Conservation (phyloP, 2,113 vertebrate genomes). For the Rhipidura dahli region DNA sequence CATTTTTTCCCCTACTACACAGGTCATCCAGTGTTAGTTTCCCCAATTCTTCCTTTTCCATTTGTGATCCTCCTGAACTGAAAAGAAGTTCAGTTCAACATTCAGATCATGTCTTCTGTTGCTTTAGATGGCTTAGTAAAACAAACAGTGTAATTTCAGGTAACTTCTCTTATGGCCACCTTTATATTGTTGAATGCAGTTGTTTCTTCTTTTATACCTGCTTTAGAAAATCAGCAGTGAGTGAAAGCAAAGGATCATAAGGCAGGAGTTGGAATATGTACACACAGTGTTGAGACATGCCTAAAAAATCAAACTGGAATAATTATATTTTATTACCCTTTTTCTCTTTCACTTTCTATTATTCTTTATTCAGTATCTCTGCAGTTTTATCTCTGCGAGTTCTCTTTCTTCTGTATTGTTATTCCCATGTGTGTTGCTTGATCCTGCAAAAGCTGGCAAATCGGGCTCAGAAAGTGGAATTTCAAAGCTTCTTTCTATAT, state of each 20-base stretch:
- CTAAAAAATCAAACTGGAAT: not conserved
- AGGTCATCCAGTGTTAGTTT: not conserved
- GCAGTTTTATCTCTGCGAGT: not conserved
- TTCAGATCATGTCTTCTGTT: not conserved
- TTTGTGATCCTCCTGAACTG: not conserved
- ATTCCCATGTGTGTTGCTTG: not conserved
- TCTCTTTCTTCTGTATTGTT: not conserved
- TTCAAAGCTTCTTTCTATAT: not conserved
- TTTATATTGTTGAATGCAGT: not conserved
- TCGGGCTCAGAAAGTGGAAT: not conserved
- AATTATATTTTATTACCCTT: not conserved
- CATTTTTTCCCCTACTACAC: not conserved
- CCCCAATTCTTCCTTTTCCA: not conserved
- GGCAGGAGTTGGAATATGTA: not conserved
- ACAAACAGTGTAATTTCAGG: not conserved
- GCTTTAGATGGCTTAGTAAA: not conserved
- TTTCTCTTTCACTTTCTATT: not conserved
- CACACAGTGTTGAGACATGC: not conserved
- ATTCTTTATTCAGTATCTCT: not conserved
- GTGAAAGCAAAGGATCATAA: not conserved
- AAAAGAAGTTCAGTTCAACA: not conserved
- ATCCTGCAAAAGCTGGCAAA: not conserved
- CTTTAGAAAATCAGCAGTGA: not conserved
- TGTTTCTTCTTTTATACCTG: not conserved
- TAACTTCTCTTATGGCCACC: not conserved